A percentile compares a stretch with the other conserved stretches of the same genome.
phyloP scores from a whole-genome alignment of 2,888 invertebrate species.

The Hoplodrina ambigua region DNA sequence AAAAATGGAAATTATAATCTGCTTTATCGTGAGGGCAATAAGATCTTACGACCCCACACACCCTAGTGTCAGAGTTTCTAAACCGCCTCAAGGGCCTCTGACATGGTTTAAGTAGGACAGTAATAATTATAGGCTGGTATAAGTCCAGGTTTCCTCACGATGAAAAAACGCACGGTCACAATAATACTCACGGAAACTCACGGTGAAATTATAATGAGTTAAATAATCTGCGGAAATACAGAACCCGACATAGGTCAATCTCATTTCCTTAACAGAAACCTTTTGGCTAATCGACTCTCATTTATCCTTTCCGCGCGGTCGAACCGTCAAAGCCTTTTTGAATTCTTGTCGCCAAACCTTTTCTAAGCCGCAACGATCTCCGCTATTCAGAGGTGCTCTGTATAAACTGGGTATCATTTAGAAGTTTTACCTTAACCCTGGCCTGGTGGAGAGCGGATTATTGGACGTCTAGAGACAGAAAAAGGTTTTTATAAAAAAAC shows the following conservation, averaged over 20 bases:
- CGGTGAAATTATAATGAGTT: neutral
- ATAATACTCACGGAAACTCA: too few relatives aligned
- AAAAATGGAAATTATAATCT: neutral
- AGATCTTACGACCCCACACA: too few relatives aligned
- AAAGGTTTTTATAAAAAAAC: conserved; percentile 3
- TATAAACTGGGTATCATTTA: conserved; percentile 29
- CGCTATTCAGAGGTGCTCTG: conserved; percentile 32
- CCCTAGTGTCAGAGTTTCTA: too few relatives aligned
- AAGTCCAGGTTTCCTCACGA: too few relatives aligned
- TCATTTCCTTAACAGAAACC: conserved; percentile 45
- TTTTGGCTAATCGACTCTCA: conserved; percentile 53
- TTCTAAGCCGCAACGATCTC: conserved; percentile 48
- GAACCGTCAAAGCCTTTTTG: conserved; percentile 54
- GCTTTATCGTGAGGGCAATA: too few relatives aligned
- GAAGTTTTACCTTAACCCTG: conserved; percentile 34
- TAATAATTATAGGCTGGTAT: too few relatives aligned
- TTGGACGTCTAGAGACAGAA: conserved; percentile 1
- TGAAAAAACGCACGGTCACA: too few relatives aligned
- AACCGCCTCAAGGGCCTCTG: too few relatives aligned
- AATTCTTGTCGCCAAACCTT: conserved; percentile 49
- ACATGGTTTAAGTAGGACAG: too few relatives aligned
- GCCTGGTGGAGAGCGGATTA: neutral
- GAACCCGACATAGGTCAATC: conserved; percentile 30
- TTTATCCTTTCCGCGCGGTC: conserved; percentile 49
- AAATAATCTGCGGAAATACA: conserved; percentile 31